A percentile compares a stretch with the other conserved stretches of the same genome.
These are phyloP conservation scores for Betta splendens DNA, from an alignment of 2,797 vertebrate genomes.

Conservation along the genomic window DNA sequence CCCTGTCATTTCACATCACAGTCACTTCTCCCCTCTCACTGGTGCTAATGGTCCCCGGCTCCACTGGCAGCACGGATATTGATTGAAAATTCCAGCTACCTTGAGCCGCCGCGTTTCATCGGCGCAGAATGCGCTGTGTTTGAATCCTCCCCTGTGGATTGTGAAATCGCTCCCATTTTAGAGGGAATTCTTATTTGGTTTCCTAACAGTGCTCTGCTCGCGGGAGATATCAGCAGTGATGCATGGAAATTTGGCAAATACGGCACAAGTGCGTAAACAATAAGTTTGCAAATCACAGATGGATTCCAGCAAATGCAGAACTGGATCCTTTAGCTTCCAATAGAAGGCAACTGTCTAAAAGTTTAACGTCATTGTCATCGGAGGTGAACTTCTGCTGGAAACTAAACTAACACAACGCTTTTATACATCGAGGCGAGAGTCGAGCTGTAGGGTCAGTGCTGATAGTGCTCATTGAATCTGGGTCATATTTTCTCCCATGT, in stretches of 20 bases:
- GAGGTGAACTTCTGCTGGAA: too few species aligned
- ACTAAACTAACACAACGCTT: conserved; percentile 3
- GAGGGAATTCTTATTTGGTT: conserved; percentile 1
- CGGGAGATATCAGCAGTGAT: conserved; percentile 22
- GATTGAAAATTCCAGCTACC: conserved; percentile 51
- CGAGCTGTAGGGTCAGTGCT: not conserved
- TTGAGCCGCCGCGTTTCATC: conserved; percentile 35
- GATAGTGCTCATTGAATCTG: not conserved
- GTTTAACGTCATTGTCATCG: conserved; percentile 19
- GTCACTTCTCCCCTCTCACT: conserved; percentile 58
- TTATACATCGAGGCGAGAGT: conserved; percentile 2
- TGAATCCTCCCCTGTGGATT: conserved; percentile 11
- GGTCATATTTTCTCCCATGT: too few species aligned
- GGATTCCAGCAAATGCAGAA: conserved; percentile 3
- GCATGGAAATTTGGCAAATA: conserved; percentile 10
- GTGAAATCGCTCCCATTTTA: conserved; percentile 2
- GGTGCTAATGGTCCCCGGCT: conserved; percentile 64
- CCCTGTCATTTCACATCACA: conserved; percentile 74
- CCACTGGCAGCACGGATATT: conserved; percentile 50
- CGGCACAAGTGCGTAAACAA: conserved; percentile 14
- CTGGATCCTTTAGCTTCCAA: conserved; percentile 10
- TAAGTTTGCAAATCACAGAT: conserved; percentile 12
- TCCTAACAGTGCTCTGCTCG: not conserved
- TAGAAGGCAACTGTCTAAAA: conserved; percentile 13
- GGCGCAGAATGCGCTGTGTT: conserved; percentile 11